Percentiles rank a stretch among this genome's conserved stretches.
Evolutionary conservation across 2,888 invertebrate genomes (phyloP).

Genomic region (Drosophila ustulata): DNA sequence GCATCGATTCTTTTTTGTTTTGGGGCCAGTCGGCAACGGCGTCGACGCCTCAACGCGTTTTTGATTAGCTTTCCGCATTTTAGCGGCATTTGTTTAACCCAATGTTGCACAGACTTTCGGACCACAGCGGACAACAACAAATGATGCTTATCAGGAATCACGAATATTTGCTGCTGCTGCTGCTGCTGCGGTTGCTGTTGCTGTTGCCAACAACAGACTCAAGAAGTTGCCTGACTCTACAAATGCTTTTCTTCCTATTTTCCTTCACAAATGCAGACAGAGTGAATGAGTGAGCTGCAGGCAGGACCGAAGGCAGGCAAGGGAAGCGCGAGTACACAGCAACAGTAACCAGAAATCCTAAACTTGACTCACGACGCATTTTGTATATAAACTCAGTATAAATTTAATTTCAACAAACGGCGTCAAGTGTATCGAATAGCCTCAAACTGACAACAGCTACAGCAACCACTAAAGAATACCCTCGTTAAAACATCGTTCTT

Average conservation of each 20-base stretch:
- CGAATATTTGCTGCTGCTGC: conserved; percentile 83
- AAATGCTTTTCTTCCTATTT: conserved; percentile 62
- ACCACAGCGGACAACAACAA: conserved; percentile 56
- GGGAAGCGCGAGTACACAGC: conserved; percentile 16
- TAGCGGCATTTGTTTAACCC: conserved; percentile 71
- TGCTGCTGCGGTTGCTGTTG: conserved; percentile 28
- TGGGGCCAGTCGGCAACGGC: conserved; percentile 29
- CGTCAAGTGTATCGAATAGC: conserved; percentile 80
- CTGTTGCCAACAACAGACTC: conserved; percentile 60
- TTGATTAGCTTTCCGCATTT: conserved; percentile 83
- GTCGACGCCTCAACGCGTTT: conserved; percentile 80
- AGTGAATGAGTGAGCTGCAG: conserved; percentile 1
- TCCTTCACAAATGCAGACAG: conserved; percentile 16
- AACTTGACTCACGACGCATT: conserved; percentile 82
- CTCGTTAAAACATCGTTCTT: conserved; percentile 6
- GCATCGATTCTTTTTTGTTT: conserved; percentile 54
- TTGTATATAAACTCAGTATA: conserved; percentile 60
- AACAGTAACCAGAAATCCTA: conserved; percentile 69
- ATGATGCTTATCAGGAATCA: conserved; percentile 85
- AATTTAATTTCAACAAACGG: conserved; percentile 64
- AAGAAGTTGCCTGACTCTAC: conserved; percentile 76
- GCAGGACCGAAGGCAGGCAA: conserved; percentile 22
- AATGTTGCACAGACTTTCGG: conserved; percentile 38
- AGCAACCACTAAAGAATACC: conserved; percentile 13
- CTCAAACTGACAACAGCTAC: conserved; percentile 9